A percentile compares a stretch with the other conserved stretches of the same genome.
These are phyloP conservation scores for Aethina tumida DNA, from an alignment of 1,140 invertebrate genomes.

Conservation along the genomic window DNA sequence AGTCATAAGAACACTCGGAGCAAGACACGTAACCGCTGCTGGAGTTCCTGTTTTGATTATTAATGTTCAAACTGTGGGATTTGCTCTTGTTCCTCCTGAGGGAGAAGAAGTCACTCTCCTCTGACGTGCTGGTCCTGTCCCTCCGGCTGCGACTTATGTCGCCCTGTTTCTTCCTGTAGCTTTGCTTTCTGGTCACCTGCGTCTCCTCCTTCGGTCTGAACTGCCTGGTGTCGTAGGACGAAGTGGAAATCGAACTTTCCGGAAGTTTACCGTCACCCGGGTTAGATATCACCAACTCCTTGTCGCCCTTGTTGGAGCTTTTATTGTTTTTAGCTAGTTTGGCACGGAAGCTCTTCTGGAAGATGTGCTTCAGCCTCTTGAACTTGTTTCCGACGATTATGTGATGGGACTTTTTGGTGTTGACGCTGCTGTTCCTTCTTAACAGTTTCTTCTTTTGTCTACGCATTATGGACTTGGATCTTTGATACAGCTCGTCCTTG, in stretches of 20 bases:
- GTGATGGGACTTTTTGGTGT: slow-evolving; percentile 35
- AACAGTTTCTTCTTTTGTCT: slow-evolving; percentile 61
- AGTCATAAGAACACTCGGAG: slow-evolving; percentile 75
- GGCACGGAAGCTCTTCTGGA: slow-evolving; percentile 25
- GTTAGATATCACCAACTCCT: not conserved
- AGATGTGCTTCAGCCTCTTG: slow-evolving; percentile 31
- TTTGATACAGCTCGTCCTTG: slow-evolving; percentile 81
- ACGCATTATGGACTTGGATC: slow-evolving; percentile 81
- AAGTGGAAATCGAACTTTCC: slow-evolving; percentile 47
- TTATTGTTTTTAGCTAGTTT: slow-evolving; percentile 12
- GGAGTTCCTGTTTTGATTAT: slow-evolving; percentile 56
- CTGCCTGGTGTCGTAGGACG: slow-evolving; percentile 47
- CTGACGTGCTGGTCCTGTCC: slow-evolving; percentile 48
- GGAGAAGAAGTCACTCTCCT: slow-evolving; percentile 56
- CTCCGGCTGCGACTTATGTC: slow-evolving; percentile 25
- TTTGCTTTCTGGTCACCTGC: slow-evolving; percentile 32
- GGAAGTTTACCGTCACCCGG: slow-evolving; percentile 24
- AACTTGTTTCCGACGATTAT: slow-evolving; percentile 32
- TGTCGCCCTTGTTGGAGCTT: slow-evolving; percentile 12
- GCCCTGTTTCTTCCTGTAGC: slow-evolving; percentile 37
- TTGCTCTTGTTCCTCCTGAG: slow-evolving; percentile 33
- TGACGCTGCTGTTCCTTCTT: slow-evolving; percentile 35
- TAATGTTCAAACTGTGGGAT: slow-evolving; percentile 8
- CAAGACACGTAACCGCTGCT: slow-evolving; percentile 67
- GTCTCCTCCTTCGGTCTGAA: slow-evolving; percentile 44